A percentile compares a stretch with the other conserved stretches of the same genome.
These are phyloP conservation scores for Petromus typicus DNA, from an alignment of 2,113 vertebrate species.

Conservation along the genomic window DNA sequence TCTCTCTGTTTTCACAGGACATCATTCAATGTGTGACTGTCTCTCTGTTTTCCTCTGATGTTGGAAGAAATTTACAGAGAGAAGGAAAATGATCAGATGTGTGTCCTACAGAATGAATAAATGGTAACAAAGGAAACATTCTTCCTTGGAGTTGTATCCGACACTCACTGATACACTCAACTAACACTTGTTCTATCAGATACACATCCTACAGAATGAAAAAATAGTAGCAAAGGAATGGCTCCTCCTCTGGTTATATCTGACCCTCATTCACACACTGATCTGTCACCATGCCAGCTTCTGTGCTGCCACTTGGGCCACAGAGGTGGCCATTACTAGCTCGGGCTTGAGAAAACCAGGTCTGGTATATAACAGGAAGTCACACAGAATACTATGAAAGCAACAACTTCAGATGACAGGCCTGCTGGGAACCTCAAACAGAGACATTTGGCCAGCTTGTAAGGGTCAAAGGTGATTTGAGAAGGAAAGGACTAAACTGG, in stretches of 20 bases:
- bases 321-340: neutral
- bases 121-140: neutral
- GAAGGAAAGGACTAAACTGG: neutral
- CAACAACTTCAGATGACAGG: neutral
- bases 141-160: neutral
- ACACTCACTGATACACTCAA: neutral
- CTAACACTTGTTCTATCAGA: neutral
- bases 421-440: rapidly evolving
- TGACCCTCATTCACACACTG: neutral
- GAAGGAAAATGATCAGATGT: neutral
- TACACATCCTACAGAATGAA: neutral
- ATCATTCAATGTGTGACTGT: neutral
- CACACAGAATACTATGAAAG: neutral
- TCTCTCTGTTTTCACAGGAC: neutral
- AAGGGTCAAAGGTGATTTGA: neutral
- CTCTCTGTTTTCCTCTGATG: neutral
- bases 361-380: neutral
- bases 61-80: neutral
- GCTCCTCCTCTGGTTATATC: neutral
- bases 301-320: rapidly evolving
- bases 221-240: neutral
- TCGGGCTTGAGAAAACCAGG: neutral
- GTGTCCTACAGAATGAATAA: neutral
- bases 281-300: rapidly evolving
- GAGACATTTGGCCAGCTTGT: neutral